Conservation (phyloP, 2,888 invertebrate species). For the Chrysotoxum bicinctum region DNA sequence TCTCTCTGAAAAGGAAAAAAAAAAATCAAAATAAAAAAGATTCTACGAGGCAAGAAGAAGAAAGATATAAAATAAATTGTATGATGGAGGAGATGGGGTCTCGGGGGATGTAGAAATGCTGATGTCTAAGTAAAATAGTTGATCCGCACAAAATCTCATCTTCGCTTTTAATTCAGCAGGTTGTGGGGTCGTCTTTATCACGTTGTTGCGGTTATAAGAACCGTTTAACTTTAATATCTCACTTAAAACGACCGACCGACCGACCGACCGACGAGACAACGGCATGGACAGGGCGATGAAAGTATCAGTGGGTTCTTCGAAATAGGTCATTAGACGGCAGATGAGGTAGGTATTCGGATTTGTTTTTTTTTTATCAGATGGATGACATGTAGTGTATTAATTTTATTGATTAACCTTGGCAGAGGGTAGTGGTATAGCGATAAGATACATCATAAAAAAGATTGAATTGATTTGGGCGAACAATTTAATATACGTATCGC, state of each 20-base stretch:
- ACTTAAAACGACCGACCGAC: constrained; percentile 27
- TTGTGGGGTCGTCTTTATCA: constrained; percentile 47
- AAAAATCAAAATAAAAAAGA: constrained; percentile 2
- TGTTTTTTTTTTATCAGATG: background rate
- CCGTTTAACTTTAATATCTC: constrained; percentile 61
- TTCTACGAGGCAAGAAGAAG: background rate
- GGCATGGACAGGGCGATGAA: background rate
- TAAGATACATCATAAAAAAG: constrained; percentile 7
- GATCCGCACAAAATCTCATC: constrained; percentile 59
- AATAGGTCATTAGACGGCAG: constrained; percentile 63
- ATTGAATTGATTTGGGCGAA: constrained; percentile 57
- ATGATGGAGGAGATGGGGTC: no score
- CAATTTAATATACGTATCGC: background rate
- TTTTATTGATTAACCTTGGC: constrained; percentile 66
- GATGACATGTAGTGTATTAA: constrained; percentile 19
- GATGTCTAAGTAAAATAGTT: constrained; percentile 51
- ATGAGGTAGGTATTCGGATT: constrained; percentile 22
- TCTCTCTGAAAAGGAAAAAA: constrained; percentile 5
- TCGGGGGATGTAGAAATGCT: background rate
- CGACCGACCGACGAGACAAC: background rate
- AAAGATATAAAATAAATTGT: background rate
- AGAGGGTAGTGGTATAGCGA: constrained; percentile 31
- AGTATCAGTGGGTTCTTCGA: constrained; percentile 59
- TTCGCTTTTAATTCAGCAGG: constrained; percentile 59
- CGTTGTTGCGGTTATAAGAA: constrained; percentile 41